These are phyloP conservation scores for Germaria angustata DNA, from an alignment of 2,888 invertebrate genomes.

Conservation along the genomic window DNA sequence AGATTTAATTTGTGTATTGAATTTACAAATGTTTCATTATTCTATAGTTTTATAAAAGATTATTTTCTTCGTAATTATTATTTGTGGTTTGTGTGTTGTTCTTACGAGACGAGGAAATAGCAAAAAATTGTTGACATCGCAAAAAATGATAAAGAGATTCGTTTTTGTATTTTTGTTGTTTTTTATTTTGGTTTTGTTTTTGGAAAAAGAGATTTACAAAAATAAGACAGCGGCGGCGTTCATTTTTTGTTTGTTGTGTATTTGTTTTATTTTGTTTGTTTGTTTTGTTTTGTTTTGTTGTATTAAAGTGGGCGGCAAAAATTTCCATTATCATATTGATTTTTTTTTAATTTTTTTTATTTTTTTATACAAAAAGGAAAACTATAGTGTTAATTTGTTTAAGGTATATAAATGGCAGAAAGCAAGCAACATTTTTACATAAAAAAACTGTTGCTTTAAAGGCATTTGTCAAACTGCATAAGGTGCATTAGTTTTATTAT, in stretches of 20 bases:
- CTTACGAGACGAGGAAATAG: conserved; percentile 72
- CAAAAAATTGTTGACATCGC: conserved; percentile 78
- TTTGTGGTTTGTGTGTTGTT: conserved; percentile 60
- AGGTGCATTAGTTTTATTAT: conserved; percentile 67
- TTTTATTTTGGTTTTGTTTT: conserved; percentile 47
- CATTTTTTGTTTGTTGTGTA: conserved; percentile 63
- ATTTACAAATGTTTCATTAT: conserved; percentile 9
- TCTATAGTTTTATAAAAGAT: too few relatives aligned
- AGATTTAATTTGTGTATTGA: conserved; percentile 20
- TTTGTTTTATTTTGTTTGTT: conserved; percentile 55
- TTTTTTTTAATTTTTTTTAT: conserved; percentile 24
- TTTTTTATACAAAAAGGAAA: conserved; percentile 67
- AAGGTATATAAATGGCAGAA: conserved; percentile 67
- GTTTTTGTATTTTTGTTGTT: conserved; percentile 43
- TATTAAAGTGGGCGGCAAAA: conserved; percentile 67
- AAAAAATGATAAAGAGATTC: conserved; percentile 69
- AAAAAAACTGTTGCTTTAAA: conserved; percentile 66
- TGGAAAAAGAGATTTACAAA: conserved; percentile 67
- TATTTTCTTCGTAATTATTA: conserved; percentile 54
- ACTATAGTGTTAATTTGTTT: conserved; percentile 66
- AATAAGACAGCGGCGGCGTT: conserved; percentile 72
- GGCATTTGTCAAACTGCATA: conserved; percentile 70
- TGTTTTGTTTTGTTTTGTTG: conserved; percentile 61
- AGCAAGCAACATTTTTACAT: conserved; percentile 65
- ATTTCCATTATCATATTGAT: conserved; percentile 63